Base-by-base conservation (phyloP, 2,113 vertebrate genomes). In the Pyxicephalus adspersus region DNA sequence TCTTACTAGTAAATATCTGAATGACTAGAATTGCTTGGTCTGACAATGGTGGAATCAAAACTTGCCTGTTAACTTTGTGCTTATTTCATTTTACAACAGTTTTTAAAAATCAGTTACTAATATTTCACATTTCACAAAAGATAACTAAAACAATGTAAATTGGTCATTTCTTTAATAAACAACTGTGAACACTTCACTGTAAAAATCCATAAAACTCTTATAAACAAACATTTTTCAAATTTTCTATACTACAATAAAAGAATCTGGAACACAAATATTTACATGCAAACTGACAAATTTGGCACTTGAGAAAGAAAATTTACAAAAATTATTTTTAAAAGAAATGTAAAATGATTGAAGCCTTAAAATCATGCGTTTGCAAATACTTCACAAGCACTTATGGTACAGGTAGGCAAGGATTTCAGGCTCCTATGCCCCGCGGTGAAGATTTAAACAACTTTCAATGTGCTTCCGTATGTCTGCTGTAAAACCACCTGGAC, bases 401-500 rank as follows among this genome's bases (percentile, higher is more conserved):
- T 91, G 92, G 91, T 90, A 93, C 92, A 93, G 91, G 91, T 85
- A 88, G 87, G 78, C 64, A 89, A 87, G 86, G 89, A 89, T 89
- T 79, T 87, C 88, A 85, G 89, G 92, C 91, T 87, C 90, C 81
- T 85, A 58, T 64, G 87, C 83, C 87, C 83, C 82, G 55, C 57
- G 80, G 11, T 25, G 25, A 22, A 9, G 22, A 13, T 58, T 91
- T 91, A 98, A 79, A 93, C 90, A 79, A 98, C 91, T 93, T 99
- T 98, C 80, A 99, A 87, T 87, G 96, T 98, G 95, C 98, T 98
- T 88, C 98, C 98, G 0, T 99, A 99, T 8, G 92, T 94, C 84
- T 99, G 98, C 85, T 99, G 97, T 91, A 99, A 87, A 85, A 99
- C 96, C 88, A 98, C 95, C 91, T 99, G 98, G 90, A 99, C 95